Base-by-base conservation (phyloP, 2,888 invertebrate genomes). In the Diabrotica balteata region DNA sequence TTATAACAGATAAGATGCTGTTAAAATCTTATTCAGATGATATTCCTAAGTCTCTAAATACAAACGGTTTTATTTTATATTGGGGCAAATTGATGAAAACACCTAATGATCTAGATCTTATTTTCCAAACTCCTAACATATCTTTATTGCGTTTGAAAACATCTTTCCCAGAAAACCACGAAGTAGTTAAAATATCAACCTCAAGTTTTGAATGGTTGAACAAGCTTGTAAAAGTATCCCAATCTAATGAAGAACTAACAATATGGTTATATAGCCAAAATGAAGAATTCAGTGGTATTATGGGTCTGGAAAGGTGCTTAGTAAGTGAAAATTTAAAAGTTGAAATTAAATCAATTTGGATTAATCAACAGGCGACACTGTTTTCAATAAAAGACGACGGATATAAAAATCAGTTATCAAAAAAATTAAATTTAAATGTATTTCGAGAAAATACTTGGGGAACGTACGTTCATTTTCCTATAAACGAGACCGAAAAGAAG, bases 151-250 rank as follows among this genome's bases (percentile, higher is more conserved):
- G 67, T 1, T 59, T 62, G 8, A n/a, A 32, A 9, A 47, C 9
- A 7, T 32, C 64, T 3, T 59, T 71, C n/a, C 66, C 71, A n/a
- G 55, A 55, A 8, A 65, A 68, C 8, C 68, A 68, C 50, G 62
- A 51, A 0, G 67, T 68, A 8, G 63, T 71, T 8, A 64, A 71
- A 22, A 54, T 71, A 6, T 45, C 57, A 44, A 71, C 68, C 45
- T 46, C 68, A 5, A 66, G 73, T 32, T 75, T 75, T 52, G 65
- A 61, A 10, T 76, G 76, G 76, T 22, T 76, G 44, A 68, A 71
- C 32, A 85, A 91, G 7, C 52, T 73, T 0, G 68, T 71, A 51
- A 32, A 45, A 11, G n/a, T 65, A 8, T 42, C 69, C 0, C 62
- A 65, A 32, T 32, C 42, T 8, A 43, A 59, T 8, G 66, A 67